Evolutionary conservation across 2,888 invertebrate genomes (phyloP).

Genomic region (Electrophaes corylata): DNA sequence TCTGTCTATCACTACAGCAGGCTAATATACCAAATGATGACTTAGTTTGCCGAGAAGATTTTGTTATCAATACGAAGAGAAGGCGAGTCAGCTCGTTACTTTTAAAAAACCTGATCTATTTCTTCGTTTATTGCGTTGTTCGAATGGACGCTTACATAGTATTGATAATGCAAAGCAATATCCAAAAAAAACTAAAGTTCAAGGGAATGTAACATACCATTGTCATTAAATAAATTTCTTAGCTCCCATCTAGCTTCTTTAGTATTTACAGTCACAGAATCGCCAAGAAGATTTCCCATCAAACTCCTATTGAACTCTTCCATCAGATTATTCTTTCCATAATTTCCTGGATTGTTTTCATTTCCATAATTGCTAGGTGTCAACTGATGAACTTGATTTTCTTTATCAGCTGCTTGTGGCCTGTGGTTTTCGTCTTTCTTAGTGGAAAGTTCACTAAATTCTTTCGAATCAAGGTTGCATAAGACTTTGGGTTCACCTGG

Average conservation of each 20-base stretch:
- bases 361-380: constrained; percentile 50
- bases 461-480: constrained; percentile 78
- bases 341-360: constrained; percentile 60
- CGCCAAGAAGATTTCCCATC: constrained; percentile 81
- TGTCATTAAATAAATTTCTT: constrained; percentile 85
- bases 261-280: constrained; percentile 87
- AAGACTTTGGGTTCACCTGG: constrained; percentile 78
- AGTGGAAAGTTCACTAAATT: constrained; percentile 69
- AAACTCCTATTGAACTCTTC: constrained; percentile 79
- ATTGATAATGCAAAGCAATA: too few relatives aligned
- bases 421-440: constrained; percentile 68
- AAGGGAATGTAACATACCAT: too few relatives aligned
- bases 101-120: too few relatives aligned
- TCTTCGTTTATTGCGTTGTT: too few relatives aligned
- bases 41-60: too few relatives aligned
- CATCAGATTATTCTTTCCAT: constrained; percentile 73
- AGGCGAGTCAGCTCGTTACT: too few relatives aligned
- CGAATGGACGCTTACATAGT: too few relatives aligned
- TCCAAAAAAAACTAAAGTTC: constrained; percentile 20
- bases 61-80: too few relatives aligned
- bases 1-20: too few relatives aligned
- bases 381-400: constrained; percentile 59
- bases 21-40: too few relatives aligned
- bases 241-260: constrained; percentile 88
- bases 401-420: constrained; percentile 59